Evolutionary conservation across 2,888 invertebrate genomes (phyloP), one percentile per base, ranked within the genome.

Genomic region (Endomychus coccineus): DNA sequence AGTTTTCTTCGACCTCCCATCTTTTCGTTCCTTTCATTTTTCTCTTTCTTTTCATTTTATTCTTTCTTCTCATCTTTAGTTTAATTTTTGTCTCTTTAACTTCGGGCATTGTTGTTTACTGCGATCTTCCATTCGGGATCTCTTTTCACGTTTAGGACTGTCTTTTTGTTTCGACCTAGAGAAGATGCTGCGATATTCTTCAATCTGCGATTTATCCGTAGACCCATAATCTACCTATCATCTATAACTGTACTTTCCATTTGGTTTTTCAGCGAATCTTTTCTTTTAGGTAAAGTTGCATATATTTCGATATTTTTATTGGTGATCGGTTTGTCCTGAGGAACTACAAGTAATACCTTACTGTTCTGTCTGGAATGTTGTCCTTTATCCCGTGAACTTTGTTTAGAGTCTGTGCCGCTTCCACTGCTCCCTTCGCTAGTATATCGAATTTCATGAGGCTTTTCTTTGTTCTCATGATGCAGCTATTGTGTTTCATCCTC

Each of bases 401-500:
- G 83, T 0, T 85, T 69, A n/a, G 78, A 81, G 59, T 88, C 86
- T 32, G 84, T 74, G 1, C 60, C 67, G 59, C 80, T 64, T 50
- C 80, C 77, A 36, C 78, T 82, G 56, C 83, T 85, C 45, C 81
- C 79, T 53, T 86, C 83, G 6, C 87, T 75, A 21, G 79, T 81
- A 45, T 82, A 80, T 44, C 80, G 69, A 31, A 75, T 72, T 56
- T 80, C 80, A 3, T 70, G 67, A 5, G 63, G 61, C 5, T 63
- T 61, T 45, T 77, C 78, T 56, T 78, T 77, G 9, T 42, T 30
- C 91, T 75, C 86, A 94, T 89, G 1, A 94, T 83, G 57, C 92
- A 94, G 3, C 90, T 87, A 54, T 91, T 92, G 64, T 92, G 91
- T 61, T 91, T 92, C 86, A 90, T 91, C 55, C 89, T 75, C 2